These are phyloP conservation scores for Hapalemur alaotrensis DNA, from an alignment of 2,797 vertebrate genomes.

Conservation along the genomic window DNA sequence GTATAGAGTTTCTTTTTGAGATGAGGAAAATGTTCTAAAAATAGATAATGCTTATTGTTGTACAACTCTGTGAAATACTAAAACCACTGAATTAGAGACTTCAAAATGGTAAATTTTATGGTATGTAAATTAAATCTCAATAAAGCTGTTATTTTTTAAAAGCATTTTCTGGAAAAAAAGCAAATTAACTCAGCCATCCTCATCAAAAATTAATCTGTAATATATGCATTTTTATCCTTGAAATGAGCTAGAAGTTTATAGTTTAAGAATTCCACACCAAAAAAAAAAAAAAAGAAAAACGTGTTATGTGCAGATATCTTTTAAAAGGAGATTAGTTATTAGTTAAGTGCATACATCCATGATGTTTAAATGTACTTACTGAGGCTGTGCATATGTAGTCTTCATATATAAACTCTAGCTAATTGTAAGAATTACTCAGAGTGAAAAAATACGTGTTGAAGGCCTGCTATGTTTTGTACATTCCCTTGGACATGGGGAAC, in stretches of 20 bases:
- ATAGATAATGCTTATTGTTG: neutral
- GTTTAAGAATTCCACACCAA: neutral
- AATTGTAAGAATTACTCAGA: neutral
- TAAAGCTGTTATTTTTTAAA: neutral
- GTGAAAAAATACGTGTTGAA: neutral
- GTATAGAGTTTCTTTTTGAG: neutral
- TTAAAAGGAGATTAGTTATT: slow-evolving; percentile 21
- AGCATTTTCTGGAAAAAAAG: slow-evolving; percentile 14
- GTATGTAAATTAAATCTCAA: neutral
- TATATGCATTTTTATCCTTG: neutral
- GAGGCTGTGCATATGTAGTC: neutral
- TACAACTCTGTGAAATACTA: slow-evolving; percentile 22
- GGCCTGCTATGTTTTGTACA: neutral
- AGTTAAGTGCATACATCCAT: neutral
- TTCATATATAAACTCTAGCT: neutral
- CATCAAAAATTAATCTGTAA: slow-evolving; percentile 6
- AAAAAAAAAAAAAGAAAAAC: neutral
- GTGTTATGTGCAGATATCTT: neutral
- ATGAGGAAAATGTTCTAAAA: slow-evolving; percentile 19
- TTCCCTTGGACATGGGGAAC: neutral
- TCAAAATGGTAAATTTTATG: slow-evolving; percentile 25
- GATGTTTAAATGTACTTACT: neutral
- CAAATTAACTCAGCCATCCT: slow-evolving; percentile 3
- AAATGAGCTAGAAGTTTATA: neutral
- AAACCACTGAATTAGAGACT: neutral